These are phyloP conservation scores for Echinarachnius parma DNA, from an alignment of 53 echinoderm and acorn worm genomes.

Conservation along the genomic window DNA sequence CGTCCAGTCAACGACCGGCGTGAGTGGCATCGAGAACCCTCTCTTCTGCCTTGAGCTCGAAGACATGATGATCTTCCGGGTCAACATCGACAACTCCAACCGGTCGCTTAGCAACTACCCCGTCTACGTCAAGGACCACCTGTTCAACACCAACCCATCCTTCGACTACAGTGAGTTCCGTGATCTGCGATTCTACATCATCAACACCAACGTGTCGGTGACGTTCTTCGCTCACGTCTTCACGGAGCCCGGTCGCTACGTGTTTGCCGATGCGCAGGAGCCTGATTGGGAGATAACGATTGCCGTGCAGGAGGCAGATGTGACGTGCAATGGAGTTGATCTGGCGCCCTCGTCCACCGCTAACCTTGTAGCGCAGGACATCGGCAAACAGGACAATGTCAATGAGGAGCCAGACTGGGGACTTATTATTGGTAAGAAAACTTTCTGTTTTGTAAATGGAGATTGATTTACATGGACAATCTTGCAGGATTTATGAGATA, in stretches of 20 bases:
- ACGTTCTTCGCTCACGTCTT: slow-evolving; percentile 91
- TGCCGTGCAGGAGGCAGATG: slow-evolving; percentile 69
- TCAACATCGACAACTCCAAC: slow-evolving; percentile 66
- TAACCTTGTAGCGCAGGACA: slow-evolving; percentile 64
- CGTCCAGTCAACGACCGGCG: slow-evolving; percentile 34
- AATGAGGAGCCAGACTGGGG: slow-evolving; percentile 99
- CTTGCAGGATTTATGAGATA: too few species aligned
- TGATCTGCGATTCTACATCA: slow-evolving; percentile 80
- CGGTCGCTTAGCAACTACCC: slow-evolving; percentile 89
- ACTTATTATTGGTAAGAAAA: slow-evolving; percentile 82
- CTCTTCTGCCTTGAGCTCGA: slow-evolving; percentile 85
- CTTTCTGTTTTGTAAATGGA: too few species aligned
- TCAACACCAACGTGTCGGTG: slow-evolving; percentile 75
- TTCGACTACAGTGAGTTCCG: slow-evolving; percentile 98
- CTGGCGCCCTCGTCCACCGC: slow-evolving; percentile 66
- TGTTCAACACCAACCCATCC: slow-evolving; percentile 94
- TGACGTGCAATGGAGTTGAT: slow-evolving; percentile 49
- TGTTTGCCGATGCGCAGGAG: slow-evolving; percentile 92
- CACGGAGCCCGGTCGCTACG: slow-evolving; percentile 83
- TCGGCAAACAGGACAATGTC: slow-evolving; percentile 65
- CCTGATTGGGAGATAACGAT: slow-evolving; percentile 79
- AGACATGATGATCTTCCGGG: slow-evolving; percentile 86
- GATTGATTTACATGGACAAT: too few species aligned
- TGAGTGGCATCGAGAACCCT: slow-evolving; percentile 82
- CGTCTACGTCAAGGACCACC: slow-evolving; percentile 87